Conservation (phyloP, 53 echinoderm and acorn worm genomes). For the Hippasteria phrygiana region DNA sequence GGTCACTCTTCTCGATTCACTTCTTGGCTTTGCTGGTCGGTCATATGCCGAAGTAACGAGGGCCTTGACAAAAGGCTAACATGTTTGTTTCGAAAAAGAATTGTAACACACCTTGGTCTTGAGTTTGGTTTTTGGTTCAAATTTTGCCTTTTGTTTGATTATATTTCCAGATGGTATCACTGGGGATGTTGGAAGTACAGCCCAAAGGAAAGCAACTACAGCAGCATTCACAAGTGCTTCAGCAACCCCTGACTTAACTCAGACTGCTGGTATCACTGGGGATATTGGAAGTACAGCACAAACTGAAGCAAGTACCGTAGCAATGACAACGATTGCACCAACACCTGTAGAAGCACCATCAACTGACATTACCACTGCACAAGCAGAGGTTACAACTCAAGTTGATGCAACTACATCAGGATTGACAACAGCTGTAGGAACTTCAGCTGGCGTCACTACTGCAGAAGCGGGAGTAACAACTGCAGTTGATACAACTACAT, state of each 20-base stretch:
- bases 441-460: background rate
- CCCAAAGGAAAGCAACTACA: background rate
- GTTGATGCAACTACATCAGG: background rate
- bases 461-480: background rate
- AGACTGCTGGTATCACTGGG: background rate
- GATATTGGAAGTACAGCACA: background rate
- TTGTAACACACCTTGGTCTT: too few species aligned
- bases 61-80: too few species aligned
- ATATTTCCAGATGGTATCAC: background rate
- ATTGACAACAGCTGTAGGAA: background rate
- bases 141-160: too few species aligned
- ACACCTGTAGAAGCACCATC: background rate
- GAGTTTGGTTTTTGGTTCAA: too few species aligned
- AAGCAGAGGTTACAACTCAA: background rate
- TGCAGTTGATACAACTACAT: constrained; percentile 13
- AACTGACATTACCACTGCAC: background rate
- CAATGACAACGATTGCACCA: background rate
- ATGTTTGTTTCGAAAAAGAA: too few species aligned
- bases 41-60: too few species aligned
- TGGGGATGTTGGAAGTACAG: background rate
- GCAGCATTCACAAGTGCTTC: background rate
- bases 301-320: background rate
- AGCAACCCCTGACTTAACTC: background rate
- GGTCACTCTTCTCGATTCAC: too few species aligned
- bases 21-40: too few species aligned